Evolutionary conservation across 1,140 invertebrate species (phyloP).

Genomic region (Battus philenor): DNA sequence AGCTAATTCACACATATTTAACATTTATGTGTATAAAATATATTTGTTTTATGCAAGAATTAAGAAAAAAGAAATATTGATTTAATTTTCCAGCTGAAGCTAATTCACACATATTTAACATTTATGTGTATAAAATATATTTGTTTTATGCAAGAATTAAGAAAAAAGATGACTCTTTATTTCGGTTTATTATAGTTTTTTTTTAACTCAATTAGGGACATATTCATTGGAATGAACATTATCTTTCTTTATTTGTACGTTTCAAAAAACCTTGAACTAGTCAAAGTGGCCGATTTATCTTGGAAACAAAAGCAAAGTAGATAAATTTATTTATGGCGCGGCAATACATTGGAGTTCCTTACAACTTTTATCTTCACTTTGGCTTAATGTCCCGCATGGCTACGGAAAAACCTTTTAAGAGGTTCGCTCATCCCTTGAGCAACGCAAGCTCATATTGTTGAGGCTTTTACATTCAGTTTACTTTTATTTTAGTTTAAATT

Average conservation of each 20-base stretch:
- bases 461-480: slow-evolving; percentile 26
- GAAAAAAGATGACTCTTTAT: too few species aligned
- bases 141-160: too few species aligned
- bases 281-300: slow-evolving; percentile 54
- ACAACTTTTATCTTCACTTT: slow-evolving; percentile 54
- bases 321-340: slow-evolving; percentile 54
- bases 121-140: too few species aligned
- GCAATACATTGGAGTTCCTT: slow-evolving; percentile 44
- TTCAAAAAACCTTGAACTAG: slow-evolving; percentile 40
- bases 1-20: too few species aligned
- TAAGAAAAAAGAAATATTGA: too few species aligned
- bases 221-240: slow-evolving; percentile 8
- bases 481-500: slow-evolving; percentile 14
- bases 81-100: too few species aligned
- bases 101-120: too few species aligned
- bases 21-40: too few species aligned
- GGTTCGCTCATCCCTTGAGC: slow-evolving; percentile 47
- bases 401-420: slow-evolving; percentile 62
- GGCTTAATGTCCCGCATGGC: slow-evolving; percentile 52
- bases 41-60: too few species aligned
- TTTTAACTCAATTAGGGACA: slow-evolving; percentile 16
- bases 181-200: too few species aligned
- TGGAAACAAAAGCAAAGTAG: slow-evolving; percentile 52
- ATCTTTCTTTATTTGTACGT: slow-evolving; percentile 24
- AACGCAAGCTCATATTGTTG: slow-evolving; percentile 46